phyloP scores from a whole-genome alignment of 2,888 invertebrate species.

The Liposcelis brunnea region DNA sequence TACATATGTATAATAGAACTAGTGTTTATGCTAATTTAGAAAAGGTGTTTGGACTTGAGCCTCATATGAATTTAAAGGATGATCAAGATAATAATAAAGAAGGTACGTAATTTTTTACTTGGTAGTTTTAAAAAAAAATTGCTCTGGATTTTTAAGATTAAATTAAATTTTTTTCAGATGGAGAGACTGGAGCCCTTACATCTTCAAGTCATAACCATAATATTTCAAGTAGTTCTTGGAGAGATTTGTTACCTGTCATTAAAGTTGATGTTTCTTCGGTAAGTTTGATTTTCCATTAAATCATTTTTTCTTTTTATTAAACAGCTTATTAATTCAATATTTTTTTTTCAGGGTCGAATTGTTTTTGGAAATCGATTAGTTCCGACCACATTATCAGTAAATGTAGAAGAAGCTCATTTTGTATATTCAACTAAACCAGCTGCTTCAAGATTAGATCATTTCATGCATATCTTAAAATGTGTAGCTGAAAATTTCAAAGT shows the following conservation, averaged over 20 bases:
- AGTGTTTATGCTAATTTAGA: constrained; percentile 73
- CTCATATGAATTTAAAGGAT: constrained; percentile 46
- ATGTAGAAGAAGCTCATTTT: constrained; percentile 85
- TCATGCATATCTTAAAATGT: constrained; percentile 91
- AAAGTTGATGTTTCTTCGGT: constrained; percentile 83
- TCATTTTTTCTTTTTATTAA: neutral
- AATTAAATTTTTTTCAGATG: constrained; percentile 24
- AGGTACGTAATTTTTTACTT: constrained; percentile 7
- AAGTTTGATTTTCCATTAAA: constrained; percentile 22
- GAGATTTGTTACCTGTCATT: constrained; percentile 90
- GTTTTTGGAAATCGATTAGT: constrained; percentile 91
- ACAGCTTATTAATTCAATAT: neutral
- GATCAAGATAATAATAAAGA: constrained; percentile 30
- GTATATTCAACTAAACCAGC: constrained; percentile 92
- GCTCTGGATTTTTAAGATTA: neutral
- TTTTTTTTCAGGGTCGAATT: constrained; percentile 49
- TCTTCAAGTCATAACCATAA: neutral
- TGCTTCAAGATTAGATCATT: constrained; percentile 78
- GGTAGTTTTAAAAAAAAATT: too few relatives aligned
- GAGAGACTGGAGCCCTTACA: constrained; percentile 25
- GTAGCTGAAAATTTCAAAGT: constrained; percentile 91
- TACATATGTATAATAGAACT: constrained; percentile 89
- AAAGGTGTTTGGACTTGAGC: constrained; percentile 68
- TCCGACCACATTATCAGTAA: constrained; percentile 81
- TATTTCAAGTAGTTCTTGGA: constrained; percentile 36